Base-by-base conservation (phyloP, 2,888 invertebrate species). In the Orchesellides sinensis region DNA sequence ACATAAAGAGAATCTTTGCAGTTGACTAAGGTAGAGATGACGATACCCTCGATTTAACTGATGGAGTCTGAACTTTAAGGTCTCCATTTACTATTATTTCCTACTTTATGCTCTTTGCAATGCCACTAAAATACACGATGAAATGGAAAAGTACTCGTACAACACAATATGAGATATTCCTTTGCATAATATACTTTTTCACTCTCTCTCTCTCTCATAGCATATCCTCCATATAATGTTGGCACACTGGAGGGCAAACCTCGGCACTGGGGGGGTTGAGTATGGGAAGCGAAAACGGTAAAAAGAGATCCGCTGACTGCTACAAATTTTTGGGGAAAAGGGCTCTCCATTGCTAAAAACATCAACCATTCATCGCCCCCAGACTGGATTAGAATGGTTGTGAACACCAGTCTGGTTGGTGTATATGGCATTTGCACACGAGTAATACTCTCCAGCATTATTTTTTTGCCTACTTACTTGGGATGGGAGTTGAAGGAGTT, bases 351-450 rank as follows among this genome's bases (percentile, higher is more conserved):
- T 14, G 56, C 25, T 56, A 21, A 8, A n/a, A 12, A 23, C 68
- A 54, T 74, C 40, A 63, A 74, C 35, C 35, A 74, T 52, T n/a
- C 25, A 68, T 78, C 23, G 69, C 78, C 70, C 40, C 52, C 78
- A 78, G 68, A 59, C 56, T 49, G 77, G 69, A 77, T 77, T 69
- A 77, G 65, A 27, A 40, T 40, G 40, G 40, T n/a, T 40, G 2
- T 40, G 61, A 61, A n/a, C 54, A 23, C 25, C 21, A 54, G 25
- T 52, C 4, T 3, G 10, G 8, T 52, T 52, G 14, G 47, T n/a
- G n/a, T n/a, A n/a, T n/a, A n/a, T n/a, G n/a, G n/a, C n/a, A n/a
- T n/a, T 21, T 52, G 21, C 52, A 52, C 52, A 52, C 19, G 52
- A n/a, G n/a, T 19, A 52, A 40, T 52, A n/a, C 52, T 17, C 52